Evolutionary conservation across 2,113 vertebrate species (phyloP).

Genomic region (Ctenodactylus gundi): DNA sequence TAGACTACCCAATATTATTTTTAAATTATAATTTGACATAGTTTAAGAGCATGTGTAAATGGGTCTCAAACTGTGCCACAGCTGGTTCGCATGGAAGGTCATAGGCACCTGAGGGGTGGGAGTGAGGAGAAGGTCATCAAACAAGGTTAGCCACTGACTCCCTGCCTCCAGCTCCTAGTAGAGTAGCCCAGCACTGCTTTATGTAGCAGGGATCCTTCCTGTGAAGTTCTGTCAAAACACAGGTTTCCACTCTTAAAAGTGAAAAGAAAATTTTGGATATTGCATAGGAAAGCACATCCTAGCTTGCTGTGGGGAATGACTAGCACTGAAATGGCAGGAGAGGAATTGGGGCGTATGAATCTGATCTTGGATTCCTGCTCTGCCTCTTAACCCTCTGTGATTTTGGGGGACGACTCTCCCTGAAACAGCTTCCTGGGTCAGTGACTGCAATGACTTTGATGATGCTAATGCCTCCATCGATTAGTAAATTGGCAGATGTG

Average conservation of each 20-base stretch:
- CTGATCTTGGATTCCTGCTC: background rate
- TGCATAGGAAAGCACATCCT: background rate
- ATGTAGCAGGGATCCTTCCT: background rate
- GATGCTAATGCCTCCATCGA: background rate
- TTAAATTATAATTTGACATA: background rate
- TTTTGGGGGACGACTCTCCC: background rate
- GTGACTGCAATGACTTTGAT: background rate
- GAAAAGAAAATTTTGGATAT: background rate
- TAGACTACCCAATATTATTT: constrained; percentile 37
- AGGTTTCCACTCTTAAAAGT: background rate
- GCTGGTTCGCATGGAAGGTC: background rate
- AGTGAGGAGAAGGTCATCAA: background rate
- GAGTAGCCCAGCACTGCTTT: background rate
- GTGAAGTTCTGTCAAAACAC: background rate
- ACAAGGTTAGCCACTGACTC: background rate
- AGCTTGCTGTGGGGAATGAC: background rate
- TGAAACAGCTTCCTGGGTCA: background rate
- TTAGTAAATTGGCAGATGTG: background rate
- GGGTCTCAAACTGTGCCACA: background rate
- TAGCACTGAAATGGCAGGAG: background rate
- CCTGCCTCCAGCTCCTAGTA: background rate
- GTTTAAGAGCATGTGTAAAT: background rate
- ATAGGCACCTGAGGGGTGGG: background rate
- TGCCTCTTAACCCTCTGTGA: background rate
- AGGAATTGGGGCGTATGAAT: accelerated